A percentile compares a stretch with the other conserved stretches of the same genome.
phyloP scores from a whole-genome alignment of 2,888 invertebrate genomes.

The Drosophila algonquin region DNA sequence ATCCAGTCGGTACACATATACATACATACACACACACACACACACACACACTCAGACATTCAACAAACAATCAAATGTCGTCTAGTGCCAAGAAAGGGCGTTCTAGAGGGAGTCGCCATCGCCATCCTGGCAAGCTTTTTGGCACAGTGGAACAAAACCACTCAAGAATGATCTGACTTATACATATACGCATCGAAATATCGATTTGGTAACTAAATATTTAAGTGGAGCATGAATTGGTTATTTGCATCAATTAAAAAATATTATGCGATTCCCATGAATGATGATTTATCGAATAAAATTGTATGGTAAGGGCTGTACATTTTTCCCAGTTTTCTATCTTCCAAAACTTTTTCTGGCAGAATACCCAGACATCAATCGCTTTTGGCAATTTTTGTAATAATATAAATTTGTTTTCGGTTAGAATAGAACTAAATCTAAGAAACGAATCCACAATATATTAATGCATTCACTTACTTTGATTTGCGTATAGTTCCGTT shows the following conservation, averaged over 20 bases:
- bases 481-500: neutral
- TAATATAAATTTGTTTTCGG: too few relatives aligned
- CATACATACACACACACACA: neutral
- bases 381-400: too few relatives aligned
- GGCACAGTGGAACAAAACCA: constrained; percentile 5
- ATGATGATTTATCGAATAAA: too few relatives aligned
- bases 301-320: too few relatives aligned
- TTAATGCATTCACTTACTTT: neutral
- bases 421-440: too few relatives aligned
- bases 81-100: constrained; percentile 49
- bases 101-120: constrained; percentile 43
- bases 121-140: constrained; percentile 1
- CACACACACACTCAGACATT: constrained; percentile 25
- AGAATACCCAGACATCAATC: too few relatives aligned
- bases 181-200: neutral
- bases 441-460: too few relatives aligned
- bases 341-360: too few relatives aligned
- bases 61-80: constrained; percentile 62
- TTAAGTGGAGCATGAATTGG: too few relatives aligned
- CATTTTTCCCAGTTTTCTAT: too few relatives aligned
- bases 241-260: too few relatives aligned
- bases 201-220: neutral
- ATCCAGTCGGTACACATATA: neutral
- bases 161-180: neutral
- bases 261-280: too few relatives aligned